Evolutionary conservation across 2,888 invertebrate species (phyloP).

Genomic region (Petrophora chlorosata): DNA sequence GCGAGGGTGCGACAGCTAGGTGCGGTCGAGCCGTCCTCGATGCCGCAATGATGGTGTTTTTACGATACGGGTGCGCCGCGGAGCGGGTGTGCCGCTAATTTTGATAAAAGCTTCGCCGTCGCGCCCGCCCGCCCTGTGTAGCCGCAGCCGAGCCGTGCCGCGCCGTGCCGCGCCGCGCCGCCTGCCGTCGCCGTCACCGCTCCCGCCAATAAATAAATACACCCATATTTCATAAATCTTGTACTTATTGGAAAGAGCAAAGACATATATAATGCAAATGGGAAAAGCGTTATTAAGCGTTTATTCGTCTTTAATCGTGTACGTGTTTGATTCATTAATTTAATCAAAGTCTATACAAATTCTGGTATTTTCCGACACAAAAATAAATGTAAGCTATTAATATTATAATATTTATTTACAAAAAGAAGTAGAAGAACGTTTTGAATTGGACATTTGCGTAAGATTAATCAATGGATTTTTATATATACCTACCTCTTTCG

Average conservation of each 20-base stretch:
- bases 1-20: conserved; percentile 71
- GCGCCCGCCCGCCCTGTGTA: conserved; percentile 56
- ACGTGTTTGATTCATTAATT: no score
- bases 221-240: not conserved
- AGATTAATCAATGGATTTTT: no score
- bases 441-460: no score
- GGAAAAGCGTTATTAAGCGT: no score
- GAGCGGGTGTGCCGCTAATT: conserved; percentile 78
- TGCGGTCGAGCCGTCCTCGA: conserved; percentile 70
- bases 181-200: conserved; percentile 50
- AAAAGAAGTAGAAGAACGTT: no score
- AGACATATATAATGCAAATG: not conserved
- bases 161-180: no score
- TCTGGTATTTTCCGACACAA: no score
- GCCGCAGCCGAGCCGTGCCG: conserved; percentile 39
- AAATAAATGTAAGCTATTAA: no score
- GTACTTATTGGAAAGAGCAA: not conserved
- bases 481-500: no score
- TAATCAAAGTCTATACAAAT: no score
- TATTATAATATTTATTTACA: no score
- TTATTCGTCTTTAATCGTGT: no score
- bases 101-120: conserved; percentile 82
- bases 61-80: conserved; percentile 77
- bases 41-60: conserved; percentile 75
- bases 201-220: conserved; percentile 54